These are phyloP conservation scores for Hydropotes inermis DNA, from an alignment of 2,113 vertebrate species.

Conservation along the genomic window DNA sequence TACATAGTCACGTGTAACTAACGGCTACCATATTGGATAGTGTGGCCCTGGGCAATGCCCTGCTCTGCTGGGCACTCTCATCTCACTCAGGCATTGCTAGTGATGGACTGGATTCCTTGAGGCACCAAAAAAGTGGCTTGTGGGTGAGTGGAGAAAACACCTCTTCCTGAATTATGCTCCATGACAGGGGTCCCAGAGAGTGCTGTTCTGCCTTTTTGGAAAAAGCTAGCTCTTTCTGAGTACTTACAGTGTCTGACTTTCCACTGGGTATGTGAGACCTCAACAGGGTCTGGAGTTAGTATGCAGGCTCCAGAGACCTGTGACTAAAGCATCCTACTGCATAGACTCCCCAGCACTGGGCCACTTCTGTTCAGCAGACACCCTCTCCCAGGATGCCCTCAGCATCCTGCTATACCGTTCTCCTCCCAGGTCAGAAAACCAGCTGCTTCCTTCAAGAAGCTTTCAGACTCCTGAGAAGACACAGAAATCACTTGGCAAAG, in stretches of 20 bases:
- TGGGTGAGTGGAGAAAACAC: neutral
- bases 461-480: neutral
- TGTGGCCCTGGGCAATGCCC: accelerated
- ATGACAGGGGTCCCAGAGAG: neutral
- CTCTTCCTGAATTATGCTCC: neutral
- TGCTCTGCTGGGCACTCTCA: accelerated
- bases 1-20: no score
- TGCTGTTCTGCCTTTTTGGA: neutral
- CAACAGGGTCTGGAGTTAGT: neutral
- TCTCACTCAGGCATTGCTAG: neutral
- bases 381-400: neutral
- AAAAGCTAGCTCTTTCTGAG: neutral
- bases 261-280: neutral
- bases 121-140: neutral
- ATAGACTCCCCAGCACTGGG: neutral
- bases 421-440: neutral
- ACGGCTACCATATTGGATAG: accelerated
- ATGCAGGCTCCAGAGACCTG: neutral
- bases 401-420: neutral
- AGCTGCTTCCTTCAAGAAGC: neutral
- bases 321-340: neutral
- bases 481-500: neutral
- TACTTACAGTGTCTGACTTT: neutral
- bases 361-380: neutral
- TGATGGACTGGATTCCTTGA: neutral